Conservation (phyloP, 2,113 vertebrate genomes). For the Tyrannus savana region DNA sequence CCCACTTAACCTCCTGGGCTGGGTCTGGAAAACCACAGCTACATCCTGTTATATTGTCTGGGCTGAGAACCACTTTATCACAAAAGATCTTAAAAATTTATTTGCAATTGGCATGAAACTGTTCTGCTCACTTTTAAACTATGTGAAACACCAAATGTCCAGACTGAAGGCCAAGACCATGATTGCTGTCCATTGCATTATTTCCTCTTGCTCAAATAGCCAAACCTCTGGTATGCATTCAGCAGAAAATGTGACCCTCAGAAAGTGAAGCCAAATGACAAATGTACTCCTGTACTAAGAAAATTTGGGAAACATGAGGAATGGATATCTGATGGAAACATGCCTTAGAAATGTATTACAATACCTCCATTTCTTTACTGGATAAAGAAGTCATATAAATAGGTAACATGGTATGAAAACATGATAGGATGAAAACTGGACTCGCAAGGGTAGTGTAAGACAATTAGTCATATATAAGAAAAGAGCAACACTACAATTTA, state of each 20-base stretch:
- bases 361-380: background rate
- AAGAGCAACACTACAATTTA: conserved; percentile 64
- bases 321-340: background rate
- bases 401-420: conserved; percentile 37
- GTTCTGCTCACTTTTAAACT: background rate
- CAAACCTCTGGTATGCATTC: conserved; percentile 55
- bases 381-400: background rate
- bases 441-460: conserved; percentile 29
- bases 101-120: background rate
- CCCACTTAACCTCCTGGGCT: background rate
- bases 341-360: conserved; percentile 40
- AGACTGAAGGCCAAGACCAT: background rate
- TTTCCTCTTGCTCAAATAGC: conserved; percentile 33
- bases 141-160: background rate
- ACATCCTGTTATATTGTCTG: background rate
- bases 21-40: background rate
- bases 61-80: background rate
- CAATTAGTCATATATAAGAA: conserved; percentile 60
- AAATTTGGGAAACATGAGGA: background rate
- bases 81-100: background rate
- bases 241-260: conserved; percentile 32
- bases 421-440: conserved; percentile 18
- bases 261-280: conserved; percentile 60
- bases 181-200: background rate
- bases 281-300: conserved; percentile 45